phyloP scores from a whole-genome alignment of 2,888 invertebrate species.

The Suillia variegata region DNA sequence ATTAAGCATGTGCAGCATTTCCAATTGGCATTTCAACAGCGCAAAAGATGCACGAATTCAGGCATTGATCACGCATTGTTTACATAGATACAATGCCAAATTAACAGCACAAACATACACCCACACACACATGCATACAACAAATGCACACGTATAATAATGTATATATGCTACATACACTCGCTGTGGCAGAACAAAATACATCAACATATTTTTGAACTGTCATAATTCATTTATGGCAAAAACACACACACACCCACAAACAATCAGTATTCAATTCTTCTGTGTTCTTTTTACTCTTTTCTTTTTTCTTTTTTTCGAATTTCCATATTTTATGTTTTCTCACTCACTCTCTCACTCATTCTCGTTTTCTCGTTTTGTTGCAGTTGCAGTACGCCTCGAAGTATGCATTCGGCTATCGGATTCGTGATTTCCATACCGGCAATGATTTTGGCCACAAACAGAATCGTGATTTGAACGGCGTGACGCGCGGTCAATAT shows the following conservation, averaged over 20 bases:
- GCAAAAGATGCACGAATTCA: too few relatives aligned
- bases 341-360: neutral
- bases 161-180: too few relatives aligned
- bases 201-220: too few relatives aligned
- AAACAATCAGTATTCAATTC: neutral
- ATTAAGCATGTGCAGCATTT: too few relatives aligned
- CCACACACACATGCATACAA: too few relatives aligned
- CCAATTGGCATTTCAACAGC: too few relatives aligned
- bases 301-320: neutral
- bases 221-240: neutral
- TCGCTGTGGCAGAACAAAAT: neutral
- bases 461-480: conserved; percentile 71
- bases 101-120: neutral
- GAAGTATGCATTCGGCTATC: conserved; percentile 72
- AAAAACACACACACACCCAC: neutral
- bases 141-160: too few relatives aligned
- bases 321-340: neutral
- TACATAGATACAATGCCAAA: neutral
- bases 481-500: conserved; percentile 74
- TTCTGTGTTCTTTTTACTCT: neutral
- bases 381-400: conserved; percentile 68
- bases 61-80: neutral
- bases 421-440: conserved; percentile 72
- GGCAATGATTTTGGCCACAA: conserved; percentile 80
- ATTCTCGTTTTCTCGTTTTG: conserved; percentile 15